A percentile compares a stretch with the other conserved stretches of the same genome.
phyloP scores from a whole-genome alignment of 2,113 vertebrate species.

The Oncorhynchus keta region DNA sequence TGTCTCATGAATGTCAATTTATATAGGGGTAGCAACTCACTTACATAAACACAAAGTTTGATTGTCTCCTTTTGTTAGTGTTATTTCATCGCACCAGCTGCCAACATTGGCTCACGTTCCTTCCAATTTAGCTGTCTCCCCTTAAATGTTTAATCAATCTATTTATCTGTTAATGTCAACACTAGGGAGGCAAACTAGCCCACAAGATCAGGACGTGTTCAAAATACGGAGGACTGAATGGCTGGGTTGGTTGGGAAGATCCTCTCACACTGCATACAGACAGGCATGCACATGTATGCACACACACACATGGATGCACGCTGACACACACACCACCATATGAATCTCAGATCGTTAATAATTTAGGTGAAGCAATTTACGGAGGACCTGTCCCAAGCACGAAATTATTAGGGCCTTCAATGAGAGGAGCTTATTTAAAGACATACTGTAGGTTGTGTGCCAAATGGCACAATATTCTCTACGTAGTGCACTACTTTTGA shows the following conservation, averaged over 20 bases:
- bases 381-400: conserved; percentile 23
- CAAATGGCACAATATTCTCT: too few relatives aligned
- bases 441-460: conserved; percentile 33
- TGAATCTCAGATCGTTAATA: conserved; percentile 67
- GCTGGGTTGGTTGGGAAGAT: too few relatives aligned
- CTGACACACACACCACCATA: background rate
- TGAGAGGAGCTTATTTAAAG: conserved; percentile 66
- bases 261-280: too few relatives aligned
- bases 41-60: background rate
- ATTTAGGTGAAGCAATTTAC: conserved; percentile 75
- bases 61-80: background rate
- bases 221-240: conserved; percentile 4
- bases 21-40: background rate
- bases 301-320: background rate
- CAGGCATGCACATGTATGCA: too few relatives aligned
- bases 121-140: background rate
- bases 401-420: conserved; percentile 67
- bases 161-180: background rate
- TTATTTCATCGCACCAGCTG: background rate
- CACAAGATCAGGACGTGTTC: background rate
- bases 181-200: background rate
- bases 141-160: background rate
- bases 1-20: too few relatives aligned
- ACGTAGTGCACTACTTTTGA: too few relatives aligned
- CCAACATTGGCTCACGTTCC: background rate